Conservation (phyloP, 2,113 vertebrate species). For the Ameiurus melas region DNA sequence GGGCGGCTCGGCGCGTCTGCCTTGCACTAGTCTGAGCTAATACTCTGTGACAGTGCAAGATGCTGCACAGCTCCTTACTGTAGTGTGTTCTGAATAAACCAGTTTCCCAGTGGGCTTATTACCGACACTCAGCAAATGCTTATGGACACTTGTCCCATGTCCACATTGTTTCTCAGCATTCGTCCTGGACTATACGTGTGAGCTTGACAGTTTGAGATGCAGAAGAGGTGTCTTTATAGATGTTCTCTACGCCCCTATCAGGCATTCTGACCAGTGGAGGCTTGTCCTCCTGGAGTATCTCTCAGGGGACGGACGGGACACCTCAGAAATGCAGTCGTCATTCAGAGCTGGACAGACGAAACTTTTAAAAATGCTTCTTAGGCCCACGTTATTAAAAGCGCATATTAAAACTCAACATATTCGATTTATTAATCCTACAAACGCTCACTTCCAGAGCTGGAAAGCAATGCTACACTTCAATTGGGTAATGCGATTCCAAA, state of each 20-base stretch:
- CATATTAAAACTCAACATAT: too few relatives aligned
- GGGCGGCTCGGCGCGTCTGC: conserved; percentile 16
- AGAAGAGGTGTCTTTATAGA: conserved; percentile 41
- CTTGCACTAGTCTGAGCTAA: conserved; percentile 64
- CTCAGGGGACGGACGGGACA: conserved; percentile 28
- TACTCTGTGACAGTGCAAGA: conserved; percentile 65
- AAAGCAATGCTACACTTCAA: not conserved
- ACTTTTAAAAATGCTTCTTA: not conserved
- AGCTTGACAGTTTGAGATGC: conserved; percentile 30
- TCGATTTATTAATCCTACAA: not conserved
- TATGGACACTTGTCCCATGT: not conserved
- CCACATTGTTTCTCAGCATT: not conserved
- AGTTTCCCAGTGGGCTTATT: not conserved
- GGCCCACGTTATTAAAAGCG: not conserved
- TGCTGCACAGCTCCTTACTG: conserved; percentile 57
- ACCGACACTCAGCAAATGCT: conserved; percentile 5
- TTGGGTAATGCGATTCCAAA: not conserved
- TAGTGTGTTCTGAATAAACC: conserved; percentile 53
- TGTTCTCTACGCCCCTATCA: conserved; percentile 35
- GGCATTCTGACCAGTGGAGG: conserved; percentile 5
- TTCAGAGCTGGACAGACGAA: not conserved
- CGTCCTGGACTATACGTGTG: not conserved
- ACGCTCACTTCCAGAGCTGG: not conserved
- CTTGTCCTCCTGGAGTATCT: conserved; percentile 5
- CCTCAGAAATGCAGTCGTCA: not conserved